Conservation (phyloP, 1,140 invertebrate species). For the Ceratina japonica region DNA sequence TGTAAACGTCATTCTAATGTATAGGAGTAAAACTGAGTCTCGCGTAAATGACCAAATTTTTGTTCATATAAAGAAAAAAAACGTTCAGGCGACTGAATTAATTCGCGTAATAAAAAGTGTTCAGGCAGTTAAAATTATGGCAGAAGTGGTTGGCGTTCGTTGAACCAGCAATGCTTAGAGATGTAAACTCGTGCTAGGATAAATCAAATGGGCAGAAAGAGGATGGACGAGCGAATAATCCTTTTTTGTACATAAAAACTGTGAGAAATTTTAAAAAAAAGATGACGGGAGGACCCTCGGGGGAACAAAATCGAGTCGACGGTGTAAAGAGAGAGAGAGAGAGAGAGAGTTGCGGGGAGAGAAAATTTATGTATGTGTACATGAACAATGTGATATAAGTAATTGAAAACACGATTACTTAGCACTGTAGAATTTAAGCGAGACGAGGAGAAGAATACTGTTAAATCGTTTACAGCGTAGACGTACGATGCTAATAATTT, state of each 20-base stretch:
- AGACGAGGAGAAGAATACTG: slow-evolving; percentile 31
- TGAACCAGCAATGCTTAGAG: neutral
- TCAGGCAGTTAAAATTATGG: too few species aligned
- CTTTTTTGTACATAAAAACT: slow-evolving; percentile 37
- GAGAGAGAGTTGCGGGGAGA: slow-evolving; percentile 16
- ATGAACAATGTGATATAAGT: slow-evolving; percentile 79
- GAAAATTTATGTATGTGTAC: slow-evolving; percentile 62
- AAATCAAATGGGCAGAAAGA: neutral
- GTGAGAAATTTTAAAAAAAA: neutral
- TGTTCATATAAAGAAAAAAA: too few species aligned
- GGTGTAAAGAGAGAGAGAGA: neutral
- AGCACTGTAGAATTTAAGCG: slow-evolving; percentile 74
- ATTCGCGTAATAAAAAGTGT: too few species aligned
- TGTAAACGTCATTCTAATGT: too few species aligned
- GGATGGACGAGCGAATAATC: slow-evolving; percentile 15
- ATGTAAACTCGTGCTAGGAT: too few species aligned
- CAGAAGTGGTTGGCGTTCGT: neutral
- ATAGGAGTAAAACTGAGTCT: too few species aligned
- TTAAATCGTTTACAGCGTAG: slow-evolving; percentile 75
- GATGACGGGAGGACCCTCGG: neutral
- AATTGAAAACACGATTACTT: slow-evolving; percentile 76
- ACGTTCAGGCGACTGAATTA: too few species aligned
- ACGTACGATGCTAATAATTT: slow-evolving; percentile 73
- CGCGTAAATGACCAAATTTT: too few species aligned
- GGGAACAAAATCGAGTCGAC: slow-evolving; percentile 6